Evolutionary conservation across 1,140 invertebrate genomes (phyloP).

Genomic region (Aphidius gifuensis): DNA sequence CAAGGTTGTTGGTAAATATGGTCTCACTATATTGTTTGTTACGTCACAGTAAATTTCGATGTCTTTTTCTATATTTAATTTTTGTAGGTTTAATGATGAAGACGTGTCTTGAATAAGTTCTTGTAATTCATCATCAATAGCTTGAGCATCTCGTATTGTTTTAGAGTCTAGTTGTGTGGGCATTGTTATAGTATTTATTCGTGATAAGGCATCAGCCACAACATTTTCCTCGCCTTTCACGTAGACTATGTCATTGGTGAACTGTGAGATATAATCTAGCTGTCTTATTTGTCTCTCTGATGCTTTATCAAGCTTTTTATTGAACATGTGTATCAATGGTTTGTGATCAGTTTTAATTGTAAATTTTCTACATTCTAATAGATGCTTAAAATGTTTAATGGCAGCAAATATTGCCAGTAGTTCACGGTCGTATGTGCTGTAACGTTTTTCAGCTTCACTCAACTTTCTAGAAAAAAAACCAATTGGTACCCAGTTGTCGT

Average conservation of each 20-base stretch:
- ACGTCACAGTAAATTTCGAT: neutral
- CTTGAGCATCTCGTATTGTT: neutral
- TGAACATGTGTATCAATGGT: neutral
- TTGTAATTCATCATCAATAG: neutral
- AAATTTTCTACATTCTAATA: neutral
- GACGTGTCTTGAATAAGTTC: neutral
- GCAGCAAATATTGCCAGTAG: neutral
- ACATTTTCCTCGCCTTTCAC: neutral
- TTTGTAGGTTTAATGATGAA: neutral
- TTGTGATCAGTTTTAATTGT: constrained; percentile 4
- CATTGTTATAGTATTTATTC: neutral
- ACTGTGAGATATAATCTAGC: neutral
- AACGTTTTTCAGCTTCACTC: too few relatives aligned
- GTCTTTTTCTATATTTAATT: neutral
- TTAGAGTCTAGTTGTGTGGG: neutral
- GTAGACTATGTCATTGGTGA: neutral
- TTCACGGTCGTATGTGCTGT: too few relatives aligned
- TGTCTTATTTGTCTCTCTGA: neutral
- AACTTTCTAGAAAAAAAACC: too few relatives aligned
- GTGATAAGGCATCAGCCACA: constrained; percentile 2
- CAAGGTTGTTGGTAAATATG: neutral
- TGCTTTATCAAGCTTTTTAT: neutral
- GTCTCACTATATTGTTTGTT: neutral
- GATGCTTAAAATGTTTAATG: neutral
- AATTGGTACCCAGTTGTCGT: neutral